These are phyloP conservation scores for Myopa testacea DNA, from an alignment of 2,888 invertebrate genomes.

Conservation along the genomic window DNA sequence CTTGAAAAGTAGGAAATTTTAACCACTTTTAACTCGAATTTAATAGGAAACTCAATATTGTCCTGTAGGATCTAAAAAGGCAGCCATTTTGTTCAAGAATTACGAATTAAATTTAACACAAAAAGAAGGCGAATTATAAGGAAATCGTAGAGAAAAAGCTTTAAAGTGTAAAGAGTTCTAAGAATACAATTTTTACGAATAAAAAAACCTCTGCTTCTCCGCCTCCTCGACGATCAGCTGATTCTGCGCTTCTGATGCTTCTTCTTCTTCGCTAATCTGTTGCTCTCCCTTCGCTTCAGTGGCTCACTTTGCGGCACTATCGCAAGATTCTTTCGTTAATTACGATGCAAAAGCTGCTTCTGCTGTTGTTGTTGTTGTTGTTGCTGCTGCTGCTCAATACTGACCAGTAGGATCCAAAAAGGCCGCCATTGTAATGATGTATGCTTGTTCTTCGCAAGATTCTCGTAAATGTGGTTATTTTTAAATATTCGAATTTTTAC, in stretches of 20 bases:
- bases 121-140: constrained; percentile 58
- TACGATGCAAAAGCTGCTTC: background rate
- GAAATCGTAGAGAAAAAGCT: no score
- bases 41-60: constrained; percentile 57
- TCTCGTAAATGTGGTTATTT: constrained; percentile 21
- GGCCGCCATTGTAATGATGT: constrained; percentile 55
- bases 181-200: constrained; percentile 32
- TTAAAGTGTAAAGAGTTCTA: background rate
- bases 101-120: constrained; percentile 60
- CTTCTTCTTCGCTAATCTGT: constrained; percentile 20
- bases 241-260: constrained; percentile 37
- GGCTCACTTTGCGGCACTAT: background rate
- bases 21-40: background rate
- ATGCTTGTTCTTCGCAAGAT: constrained; percentile 33
- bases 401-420: constrained; percentile 68
- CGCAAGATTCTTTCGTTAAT: background rate
- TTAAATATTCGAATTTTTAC: constrained; percentile 9
- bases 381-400: constrained; percentile 53
- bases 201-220: constrained; percentile 32
- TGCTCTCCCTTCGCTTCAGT: background rate
- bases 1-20: constrained; percentile 6
- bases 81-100: constrained; percentile 55
- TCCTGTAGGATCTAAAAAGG: constrained; percentile 66
- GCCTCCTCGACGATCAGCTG: constrained; percentile 30
- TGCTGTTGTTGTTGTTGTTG: constrained; percentile 26